Percentiles rank a stretch among this genome's conserved stretches.
Conservation (phyloP, 2,888 invertebrate genomes). For the Drosophila siamana region DNA sequence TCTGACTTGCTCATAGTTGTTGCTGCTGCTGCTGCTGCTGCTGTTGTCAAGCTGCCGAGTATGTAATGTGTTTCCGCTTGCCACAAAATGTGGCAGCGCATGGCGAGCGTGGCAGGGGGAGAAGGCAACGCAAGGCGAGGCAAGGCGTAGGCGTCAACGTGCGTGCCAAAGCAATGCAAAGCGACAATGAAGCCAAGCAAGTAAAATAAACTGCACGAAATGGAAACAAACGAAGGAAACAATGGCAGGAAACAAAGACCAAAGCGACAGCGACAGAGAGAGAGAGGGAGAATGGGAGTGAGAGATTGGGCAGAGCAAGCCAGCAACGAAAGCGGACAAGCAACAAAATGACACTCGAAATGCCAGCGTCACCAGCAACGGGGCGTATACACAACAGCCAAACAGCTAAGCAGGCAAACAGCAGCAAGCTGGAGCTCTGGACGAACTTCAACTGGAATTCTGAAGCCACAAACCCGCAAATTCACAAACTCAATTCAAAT, state of each 20-base stretch:
- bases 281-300: background rate
- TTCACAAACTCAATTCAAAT: constrained; percentile 26
- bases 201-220: constrained; percentile 55
- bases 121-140: too few relatives aligned
- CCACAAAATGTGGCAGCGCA: constrained; percentile 67
- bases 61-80: constrained; percentile 77
- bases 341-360: constrained; percentile 69
- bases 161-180: constrained; percentile 64
- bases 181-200: constrained; percentile 57
- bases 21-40: constrained; percentile 27
- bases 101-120: background rate
- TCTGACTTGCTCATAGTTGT: constrained; percentile 17
- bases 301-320: background rate
- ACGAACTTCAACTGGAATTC: constrained; percentile 22
- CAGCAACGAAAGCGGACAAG: background rate
- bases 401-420: constrained; percentile 3
- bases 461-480: constrained; percentile 17
- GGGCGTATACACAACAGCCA: constrained; percentile 41
- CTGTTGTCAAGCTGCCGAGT: constrained; percentile 74
- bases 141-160: constrained; percentile 43
- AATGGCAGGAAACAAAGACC: constrained; percentile 21
- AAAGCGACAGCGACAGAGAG: background rate
- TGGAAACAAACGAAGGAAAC: constrained; percentile 46
- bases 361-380: constrained; percentile 68
- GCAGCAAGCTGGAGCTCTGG: background rate